These are phyloP conservation scores for Glyphotaelius pellucidus DNA, from an alignment of 2,888 invertebrate genomes.

Conservation along the genomic window DNA sequence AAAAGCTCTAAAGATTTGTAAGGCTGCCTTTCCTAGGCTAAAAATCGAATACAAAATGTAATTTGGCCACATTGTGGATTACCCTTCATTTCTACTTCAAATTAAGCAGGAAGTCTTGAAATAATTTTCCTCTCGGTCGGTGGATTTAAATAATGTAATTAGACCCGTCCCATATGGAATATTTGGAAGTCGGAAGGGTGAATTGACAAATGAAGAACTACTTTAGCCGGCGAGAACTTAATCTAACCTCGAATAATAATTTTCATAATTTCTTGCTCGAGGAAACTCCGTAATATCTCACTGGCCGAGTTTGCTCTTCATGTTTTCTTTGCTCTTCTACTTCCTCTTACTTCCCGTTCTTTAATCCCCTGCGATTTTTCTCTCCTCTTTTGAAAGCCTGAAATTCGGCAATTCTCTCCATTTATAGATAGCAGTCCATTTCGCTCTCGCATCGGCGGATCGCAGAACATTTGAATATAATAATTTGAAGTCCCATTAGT, in stretches of 20 bases:
- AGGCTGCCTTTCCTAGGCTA: neutral
- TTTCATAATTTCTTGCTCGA: neutral
- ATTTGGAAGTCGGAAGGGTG: neutral
- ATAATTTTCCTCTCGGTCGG: neutral
- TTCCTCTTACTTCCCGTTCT: neutral
- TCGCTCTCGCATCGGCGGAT: slow-evolving; percentile 30
- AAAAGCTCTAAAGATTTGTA: neutral
- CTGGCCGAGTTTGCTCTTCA: no score
- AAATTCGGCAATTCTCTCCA: slow-evolving; percentile 4
- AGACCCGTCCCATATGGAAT: neutral
- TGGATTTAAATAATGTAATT: neutral
- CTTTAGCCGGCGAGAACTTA: neutral
- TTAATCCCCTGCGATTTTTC: neutral
- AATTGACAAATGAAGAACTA: neutral
- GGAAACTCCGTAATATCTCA: neutral
- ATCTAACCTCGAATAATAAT: slow-evolving; percentile 16
- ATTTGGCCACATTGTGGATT: neutral
- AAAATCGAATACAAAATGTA: neutral
- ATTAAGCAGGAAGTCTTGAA: neutral
- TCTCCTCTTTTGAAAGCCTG: neutral
- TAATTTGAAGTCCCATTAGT: slow-evolving; percentile 30
- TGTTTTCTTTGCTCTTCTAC: neutral
- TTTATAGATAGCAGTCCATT: slow-evolving; percentile 30
- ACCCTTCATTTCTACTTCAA: neutral
- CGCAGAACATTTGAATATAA: slow-evolving; percentile 31